Base-by-base conservation (phyloP, 2,113 vertebrate species). In the Paedocypris sp. region DNA sequence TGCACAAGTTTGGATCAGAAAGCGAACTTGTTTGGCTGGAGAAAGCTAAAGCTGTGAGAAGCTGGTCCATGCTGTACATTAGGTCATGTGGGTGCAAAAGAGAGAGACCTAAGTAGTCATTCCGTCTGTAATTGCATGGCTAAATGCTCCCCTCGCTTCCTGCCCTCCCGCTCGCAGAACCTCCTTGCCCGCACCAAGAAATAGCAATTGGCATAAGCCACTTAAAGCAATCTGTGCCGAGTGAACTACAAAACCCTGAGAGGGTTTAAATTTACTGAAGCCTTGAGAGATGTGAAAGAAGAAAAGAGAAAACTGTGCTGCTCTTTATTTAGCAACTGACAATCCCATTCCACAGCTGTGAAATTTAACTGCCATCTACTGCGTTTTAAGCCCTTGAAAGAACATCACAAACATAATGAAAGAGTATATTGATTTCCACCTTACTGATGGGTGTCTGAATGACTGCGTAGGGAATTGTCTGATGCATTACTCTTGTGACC, bases 121-220 rank as follows among this genome's bases (percentile, higher is more conserved):
- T 56, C 60, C 36, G 57, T 52, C 60, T 62, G 60, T 67, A 73
- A 73, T 59, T 67, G 64, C 67, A 67, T 46, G 58, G 60, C 61
- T 68, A 72, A 72, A 66, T 61, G 52, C 63, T 54, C 68, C 50
- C 50, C 39, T 59, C 47, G 22, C 45, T 52, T 56, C 35, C 61
- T 50, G 38, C 38, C 57, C 59, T 46, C 46, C 20, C 22, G 13
- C 57, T 31, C 28, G 19, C 13, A 29, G 56, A 35, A 26, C 61
- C 45, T 52, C 48, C 22, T 32, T 46, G 45, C 64, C 54, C 58
- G 54, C 46, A 60, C 64, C 67, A 46, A 64, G 43, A 43, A 25
- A 67, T 56, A 52, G 67, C 68, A 67, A 64, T 70, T 48, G 60
- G 38, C 71, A 59, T 70, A 64, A 73, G 50, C 71, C 67, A 67